These are phyloP conservation scores for Apis florea DNA, from an alignment of 1,140 invertebrate species.

Conservation along the genomic window DNA sequence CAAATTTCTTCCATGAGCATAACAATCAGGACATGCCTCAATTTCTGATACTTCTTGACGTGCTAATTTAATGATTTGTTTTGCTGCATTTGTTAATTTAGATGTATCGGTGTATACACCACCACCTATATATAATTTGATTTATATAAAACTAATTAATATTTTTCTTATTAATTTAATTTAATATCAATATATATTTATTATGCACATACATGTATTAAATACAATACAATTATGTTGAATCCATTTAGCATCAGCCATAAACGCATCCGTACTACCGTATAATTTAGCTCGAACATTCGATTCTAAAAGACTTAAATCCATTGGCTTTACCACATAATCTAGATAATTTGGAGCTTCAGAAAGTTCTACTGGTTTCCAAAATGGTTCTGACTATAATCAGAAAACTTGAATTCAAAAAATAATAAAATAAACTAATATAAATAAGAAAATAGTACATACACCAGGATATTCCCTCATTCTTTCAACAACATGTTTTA, in stretches of 20 bases:
- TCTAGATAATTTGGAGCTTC: constrained; percentile 88
- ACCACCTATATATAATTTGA: constrained; percentile 65
- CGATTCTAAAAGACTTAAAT: constrained; percentile 87
- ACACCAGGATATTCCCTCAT: constrained; percentile 88
- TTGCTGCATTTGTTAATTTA: constrained; percentile 89
- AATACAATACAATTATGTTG: constrained; percentile 95
- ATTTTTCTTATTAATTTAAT: not conserved
- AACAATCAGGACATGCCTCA: constrained; percentile 96
- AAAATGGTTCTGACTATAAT: constrained; percentile 86
- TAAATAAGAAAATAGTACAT: constrained; percentile 69
- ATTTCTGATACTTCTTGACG: constrained; percentile 94
- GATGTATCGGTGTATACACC: constrained; percentile 84
- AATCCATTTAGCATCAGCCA: constrained; percentile 95
- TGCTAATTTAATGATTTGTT: constrained; percentile 89
- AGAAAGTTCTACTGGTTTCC: constrained; percentile 85
- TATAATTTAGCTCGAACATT: constrained; percentile 91
- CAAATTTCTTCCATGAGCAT: constrained; percentile 85
- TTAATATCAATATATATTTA: not conserved
- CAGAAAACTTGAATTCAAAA: constrained; percentile 35
- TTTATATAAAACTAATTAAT: constrained; percentile 11
- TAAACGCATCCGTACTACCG: constrained; percentile 93
- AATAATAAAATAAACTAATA: not conserved
- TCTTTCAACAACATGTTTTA: constrained; percentile 87
- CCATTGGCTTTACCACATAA: constrained; percentile 92
- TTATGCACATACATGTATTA: constrained; percentile 87